These are phyloP conservation scores for Eupsilia transversa DNA, from an alignment of 2,888 invertebrate species.

Conservation along the genomic window DNA sequence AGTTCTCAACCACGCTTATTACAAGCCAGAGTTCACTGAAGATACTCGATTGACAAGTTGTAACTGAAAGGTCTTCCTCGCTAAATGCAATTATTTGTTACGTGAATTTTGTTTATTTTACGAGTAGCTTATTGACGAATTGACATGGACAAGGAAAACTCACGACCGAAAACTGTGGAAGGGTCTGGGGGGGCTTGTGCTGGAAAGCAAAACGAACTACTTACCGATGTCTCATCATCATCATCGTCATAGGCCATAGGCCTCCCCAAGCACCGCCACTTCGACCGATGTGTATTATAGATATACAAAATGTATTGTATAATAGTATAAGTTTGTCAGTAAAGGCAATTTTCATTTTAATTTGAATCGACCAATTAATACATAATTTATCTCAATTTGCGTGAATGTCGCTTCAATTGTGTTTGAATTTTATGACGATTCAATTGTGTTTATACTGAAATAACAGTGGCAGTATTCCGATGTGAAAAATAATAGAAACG, in stretches of 20 bases:
- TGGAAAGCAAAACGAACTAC: neutral
- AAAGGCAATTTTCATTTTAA: neutral
- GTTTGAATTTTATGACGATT: constrained; percentile 29
- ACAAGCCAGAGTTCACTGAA: constrained; percentile 18
- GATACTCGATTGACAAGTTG: constrained; percentile 3
- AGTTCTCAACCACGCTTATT: constrained; percentile 28
- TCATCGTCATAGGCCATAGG: too few relatives aligned
- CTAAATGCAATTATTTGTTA: neutral
- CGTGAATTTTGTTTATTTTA: neutral
- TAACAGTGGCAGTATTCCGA: constrained; percentile 59
- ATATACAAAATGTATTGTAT: neutral
- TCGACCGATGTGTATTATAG: too few relatives aligned
- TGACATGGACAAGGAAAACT: neutral
- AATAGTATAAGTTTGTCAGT: neutral
- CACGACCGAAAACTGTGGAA: neutral
- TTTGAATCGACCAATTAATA: constrained; percentile 30
- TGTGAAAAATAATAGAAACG: constrained; percentile 74
- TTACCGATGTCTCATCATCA: neutral
- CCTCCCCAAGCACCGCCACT: too few relatives aligned
- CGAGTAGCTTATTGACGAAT: constrained; percentile 22
- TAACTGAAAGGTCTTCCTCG: neutral
- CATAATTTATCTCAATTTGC: constrained; percentile 20
- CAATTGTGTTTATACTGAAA: constrained; percentile 58
- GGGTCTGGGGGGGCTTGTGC: neutral
- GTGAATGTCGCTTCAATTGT: constrained; percentile 13